Base-by-base conservation (phyloP, 2,888 invertebrate species). In the Leucozona laternaria region DNA sequence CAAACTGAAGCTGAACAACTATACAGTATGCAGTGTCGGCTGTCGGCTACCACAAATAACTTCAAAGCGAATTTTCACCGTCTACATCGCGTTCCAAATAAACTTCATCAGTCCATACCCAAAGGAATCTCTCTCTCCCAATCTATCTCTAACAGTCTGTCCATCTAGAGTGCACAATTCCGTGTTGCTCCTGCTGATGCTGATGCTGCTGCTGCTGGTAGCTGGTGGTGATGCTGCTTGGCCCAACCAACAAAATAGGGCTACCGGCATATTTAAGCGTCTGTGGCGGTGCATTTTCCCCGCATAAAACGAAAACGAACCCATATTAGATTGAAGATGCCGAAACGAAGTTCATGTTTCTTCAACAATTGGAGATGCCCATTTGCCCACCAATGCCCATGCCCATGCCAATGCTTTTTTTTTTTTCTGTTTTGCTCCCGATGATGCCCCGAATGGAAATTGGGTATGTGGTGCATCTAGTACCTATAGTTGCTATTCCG, bases 251-350 rank as follows among this genome's bases (percentile, higher is more conserved):
- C 75, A 80, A 76, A 80, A 80, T 66, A 85, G 85, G 85, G 85
- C 85, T 85, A 85, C 85, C 80, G 85, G 85, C 85, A 85, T 85
- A 84, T 72, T 71, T 76, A 70, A 84, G 84, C 80, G 75, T 84
- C 64, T 80, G 60, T 37, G 68, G 68, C 43, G 76, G 45, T 76
- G 71, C 57, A 71, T 71, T 76, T 72, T 71, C 84, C 84, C 84
- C 62, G 71, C 76, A 84, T 84, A 72, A 57, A 66, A 64, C 17
- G 20, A 37, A 58, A 37, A 37, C 76, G 71, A 80, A 72, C 64
- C 76, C 80, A 80, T 84, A 80, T 80, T 76, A 84, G 76, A 80
- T 78, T 71, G 80, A 80, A 76, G 80, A 84, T 84, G 84, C 84
- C 80, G 84, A 80, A 84, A 68, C 66, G 64, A 55, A 84, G 84